These are phyloP conservation scores for Heliconius nattereri DNA, from an alignment of 1,140 invertebrate genomes.

Conservation along the genomic window DNA sequence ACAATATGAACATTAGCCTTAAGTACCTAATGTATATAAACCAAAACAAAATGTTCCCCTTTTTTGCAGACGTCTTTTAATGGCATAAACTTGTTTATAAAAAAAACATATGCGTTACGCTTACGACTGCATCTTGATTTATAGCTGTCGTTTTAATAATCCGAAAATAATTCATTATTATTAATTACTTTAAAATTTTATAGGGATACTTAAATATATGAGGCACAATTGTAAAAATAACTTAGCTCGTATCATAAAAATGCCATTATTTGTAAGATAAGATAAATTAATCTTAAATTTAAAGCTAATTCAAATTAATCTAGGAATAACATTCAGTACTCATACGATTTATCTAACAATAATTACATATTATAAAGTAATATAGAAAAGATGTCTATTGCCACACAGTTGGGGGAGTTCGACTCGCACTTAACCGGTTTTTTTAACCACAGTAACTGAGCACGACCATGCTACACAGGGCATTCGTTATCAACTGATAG, in stretches of 20 bases:
- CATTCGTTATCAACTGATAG: conserved; percentile 1
- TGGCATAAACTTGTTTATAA: not conserved
- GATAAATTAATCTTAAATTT: not conserved
- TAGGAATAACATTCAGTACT: no score
- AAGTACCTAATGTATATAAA: not conserved
- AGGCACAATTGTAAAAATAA: conserved; percentile 4
- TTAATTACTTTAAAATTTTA: not conserved
- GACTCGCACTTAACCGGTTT: no score
- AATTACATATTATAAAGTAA: no score
- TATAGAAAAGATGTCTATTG: no score
- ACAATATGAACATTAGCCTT: not conserved
- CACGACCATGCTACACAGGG: not conserved
- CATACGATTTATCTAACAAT: no score
- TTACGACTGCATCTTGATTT: conserved; percentile 6
- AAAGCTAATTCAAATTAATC: not conserved
- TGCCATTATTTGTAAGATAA: conserved; percentile 3
- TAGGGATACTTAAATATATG: not conserved
- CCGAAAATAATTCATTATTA: conserved; percentile 1
- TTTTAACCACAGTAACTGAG: not conserved
- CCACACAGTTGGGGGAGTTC: no score
- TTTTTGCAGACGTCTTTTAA: not conserved
- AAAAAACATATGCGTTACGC: not conserved
- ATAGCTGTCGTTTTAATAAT: conserved; percentile 8
- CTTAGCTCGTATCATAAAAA: not conserved
- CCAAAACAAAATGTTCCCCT: not conserved